Conservation (phyloP, 2,888 invertebrate species). For the Rapana venosa region DNA sequence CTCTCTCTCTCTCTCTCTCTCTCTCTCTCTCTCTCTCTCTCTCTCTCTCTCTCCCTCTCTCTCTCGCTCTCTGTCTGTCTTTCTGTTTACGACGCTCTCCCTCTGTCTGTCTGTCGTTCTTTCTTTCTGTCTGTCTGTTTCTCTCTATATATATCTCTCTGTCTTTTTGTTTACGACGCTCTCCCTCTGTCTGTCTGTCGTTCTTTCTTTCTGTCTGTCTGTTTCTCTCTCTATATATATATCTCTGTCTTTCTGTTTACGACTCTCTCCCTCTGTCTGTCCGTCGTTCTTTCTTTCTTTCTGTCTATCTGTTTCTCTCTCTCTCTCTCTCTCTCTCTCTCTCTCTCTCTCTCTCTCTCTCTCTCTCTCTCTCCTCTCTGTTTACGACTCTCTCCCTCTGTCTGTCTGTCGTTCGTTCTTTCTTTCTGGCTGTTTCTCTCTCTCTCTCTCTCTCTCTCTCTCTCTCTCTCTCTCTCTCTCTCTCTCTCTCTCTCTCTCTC, state of each 20-base stretch:
- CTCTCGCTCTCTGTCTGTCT: not conserved
- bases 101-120: no score
- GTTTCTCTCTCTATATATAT: not conserved
- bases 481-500: not conserved
- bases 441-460: no score
- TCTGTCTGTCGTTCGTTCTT: not conserved
- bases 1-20: conserved; percentile 10
- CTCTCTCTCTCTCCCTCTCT: conserved; percentile 11
- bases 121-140: not conserved
- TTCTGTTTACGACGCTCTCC: not conserved
- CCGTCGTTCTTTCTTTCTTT: not conserved
- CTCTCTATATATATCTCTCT: not conserved
- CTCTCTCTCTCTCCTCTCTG: not conserved
- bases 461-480: conserved; percentile 5
- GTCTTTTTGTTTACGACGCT: not conserved
- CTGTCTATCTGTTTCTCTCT: not conserved
- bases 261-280: not conserved
- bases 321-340: conserved; percentile 4
- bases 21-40: no score
- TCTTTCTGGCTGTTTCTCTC: no score
- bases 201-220: not conserved
- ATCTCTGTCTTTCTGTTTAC: not conserved
- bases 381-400: not conserved
- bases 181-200: not conserved
- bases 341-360: not conserved